Base-by-base conservation (phyloP, 2,888 invertebrate genomes). In the Adineta ricciae region DNA sequence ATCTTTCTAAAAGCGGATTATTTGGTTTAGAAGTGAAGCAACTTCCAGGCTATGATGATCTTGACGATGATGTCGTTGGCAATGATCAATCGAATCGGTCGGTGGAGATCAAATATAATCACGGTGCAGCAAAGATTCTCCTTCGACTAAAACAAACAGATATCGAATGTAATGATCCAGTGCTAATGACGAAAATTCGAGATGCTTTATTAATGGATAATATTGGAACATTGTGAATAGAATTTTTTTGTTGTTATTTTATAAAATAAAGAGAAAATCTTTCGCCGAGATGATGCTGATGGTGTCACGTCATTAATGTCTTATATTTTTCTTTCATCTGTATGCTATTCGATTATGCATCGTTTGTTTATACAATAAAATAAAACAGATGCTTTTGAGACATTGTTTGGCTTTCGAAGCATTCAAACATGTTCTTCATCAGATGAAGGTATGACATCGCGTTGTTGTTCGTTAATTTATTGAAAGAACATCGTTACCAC, bases 161-260 rank as follows among this genome's bases (percentile, higher is more conserved):
- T 41, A 41, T 78, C 41, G 24, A 78, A 41, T 78, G 78, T 78
- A 78, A 78, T 78, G 78, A 78, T 78, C 41, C 38, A 41, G 5
- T 16, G 41, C n/a, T 78, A 32, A 41, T 41, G 41, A 78, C 41
- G 4, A 78, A 78, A 78, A 78, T 78, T 78, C 38, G 41, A 11
- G 78, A 78, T 38, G 78, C 78, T 78, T 41, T 78, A 41, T 14
- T 78, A 78, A 36, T 36, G 64, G 41, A 78, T n/a, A 78, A 78
- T n/a, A 41, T 78, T 3, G 78, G 78, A 41, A 78, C 78, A 41
- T 78, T 78, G 78, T 78, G 32, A 64, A 41, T 78, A 41, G 21
- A 38, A 24, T n/a, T 41, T 78, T n/a, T 1, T 24, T 11, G 24
- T 36, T 38, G 38, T 41, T 38, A n/a, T 78, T 38, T 78, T 24